Percentiles rank a stretch among this genome's conserved stretches.
Evolutionary conservation across 1,140 invertebrate genomes (phyloP).

Genomic region (Drosophila rufa): DNA sequence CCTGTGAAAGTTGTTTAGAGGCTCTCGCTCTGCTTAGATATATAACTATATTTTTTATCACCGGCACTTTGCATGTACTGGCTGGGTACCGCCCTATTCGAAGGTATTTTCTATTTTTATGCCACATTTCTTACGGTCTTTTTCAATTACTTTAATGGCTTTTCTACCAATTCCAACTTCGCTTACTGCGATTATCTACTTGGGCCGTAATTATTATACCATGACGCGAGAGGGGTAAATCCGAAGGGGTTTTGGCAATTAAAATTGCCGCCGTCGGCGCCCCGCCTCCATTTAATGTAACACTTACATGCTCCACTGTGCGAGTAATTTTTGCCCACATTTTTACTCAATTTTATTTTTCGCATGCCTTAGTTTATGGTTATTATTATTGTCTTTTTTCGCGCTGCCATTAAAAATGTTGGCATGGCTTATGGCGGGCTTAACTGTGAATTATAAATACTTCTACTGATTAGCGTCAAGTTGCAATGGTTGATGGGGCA

Average conservation of each 20-base stretch:
- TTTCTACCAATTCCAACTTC: slow-evolving; percentile 19
- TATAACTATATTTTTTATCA: slow-evolving; percentile 24
- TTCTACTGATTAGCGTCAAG: slow-evolving; percentile 23
- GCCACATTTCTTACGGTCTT: slow-evolving; percentile 27
- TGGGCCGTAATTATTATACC: slow-evolving; percentile 36
- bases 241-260: slow-evolving; percentile 30
- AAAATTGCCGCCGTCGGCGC: slow-evolving; percentile 9
- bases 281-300: slow-evolving; percentile 52
- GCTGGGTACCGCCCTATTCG: neutral
- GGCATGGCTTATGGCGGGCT: slow-evolving; percentile 1
- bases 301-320: slow-evolving; percentile 69
- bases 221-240: slow-evolving; percentile 13
- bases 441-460: slow-evolving; percentile 42
- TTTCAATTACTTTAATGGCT: slow-evolving; percentile 58
- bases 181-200: slow-evolving; percentile 28
- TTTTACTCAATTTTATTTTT: slow-evolving; percentile 36
- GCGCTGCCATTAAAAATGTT: slow-evolving; percentile 13
- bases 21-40: slow-evolving; percentile 2
- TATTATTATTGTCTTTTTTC: slow-evolving; percentile 20
- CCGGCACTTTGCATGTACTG: slow-evolving; percentile 34
- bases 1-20: slow-evolving; percentile 47
- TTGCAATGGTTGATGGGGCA: slow-evolving; percentile 24
- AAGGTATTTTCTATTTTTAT: slow-evolving; percentile 27
- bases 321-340: slow-evolving; percentile 55
- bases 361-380: slow-evolving; percentile 18